Conservation (phyloP, 2,888 invertebrate genomes). For the Meteorus colon region DNA sequence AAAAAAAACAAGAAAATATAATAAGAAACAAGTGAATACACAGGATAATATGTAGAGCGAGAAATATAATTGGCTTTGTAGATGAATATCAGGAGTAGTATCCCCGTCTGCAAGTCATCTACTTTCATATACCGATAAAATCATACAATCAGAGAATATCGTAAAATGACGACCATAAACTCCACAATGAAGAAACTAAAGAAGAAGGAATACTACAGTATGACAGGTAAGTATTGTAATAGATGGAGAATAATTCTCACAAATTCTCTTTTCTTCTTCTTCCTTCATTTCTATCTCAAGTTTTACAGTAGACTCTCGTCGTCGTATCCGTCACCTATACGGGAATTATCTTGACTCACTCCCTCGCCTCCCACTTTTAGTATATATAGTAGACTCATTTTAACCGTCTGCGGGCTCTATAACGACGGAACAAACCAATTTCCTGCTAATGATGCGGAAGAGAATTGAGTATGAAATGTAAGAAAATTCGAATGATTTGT, state of each 20-base stretch:
- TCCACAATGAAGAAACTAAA: conserved; percentile 5
- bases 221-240: conserved; percentile 7
- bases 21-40: background rate
- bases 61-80: conserved; percentile 8
- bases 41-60: background rate
- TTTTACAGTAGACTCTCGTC: conserved; percentile 11
- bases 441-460: conserved; percentile 55
- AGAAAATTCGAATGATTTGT: conserved; percentile 53
- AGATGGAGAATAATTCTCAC: conserved; percentile 16
- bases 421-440: conserved; percentile 54
- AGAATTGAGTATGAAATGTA: conserved; percentile 46
- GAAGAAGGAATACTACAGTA: conserved; percentile 1
- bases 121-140: conserved; percentile 48
- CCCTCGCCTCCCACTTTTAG: too few relatives aligned
- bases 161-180: conserved; percentile 49
- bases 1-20: background rate
- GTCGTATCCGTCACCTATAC: conserved; percentile 33
- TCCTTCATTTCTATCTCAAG: background rate
- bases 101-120: conserved; percentile 6
- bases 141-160: conserved; percentile 51
- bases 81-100: conserved; percentile 20
- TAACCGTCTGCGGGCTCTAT: conserved; percentile 25
- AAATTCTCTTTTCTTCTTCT: background rate
- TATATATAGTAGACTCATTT: conserved; percentile 28
- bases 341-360: conserved; percentile 9